These are phyloP conservation scores for Bombyx mori DNA, from an alignment of 1,140 invertebrate species.

Conservation along the genomic window ASM3026992v2 NC_085115.1:11725001-11725500, in stretches of 20 bases:
- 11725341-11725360: no score
- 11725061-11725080: conserved; percentile 97
- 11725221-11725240: conserved; percentile 90
- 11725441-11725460: no score
- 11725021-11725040: conserved; percentile 95
- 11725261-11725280: conserved; percentile 90
- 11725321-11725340: conserved; percentile 47
- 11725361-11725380: no score
- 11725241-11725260: conserved; percentile 92
- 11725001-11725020: conserved; percentile 91
- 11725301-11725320: conserved; percentile 75
- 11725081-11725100: conserved; percentile 89
- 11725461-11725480: no score
- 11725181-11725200: conserved; percentile 92
- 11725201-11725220: conserved; percentile 92
- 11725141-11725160: conserved; percentile 91
- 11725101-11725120: conserved; percentile 82
- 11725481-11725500: no score
- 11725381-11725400: no score
- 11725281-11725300: conserved; percentile 87
- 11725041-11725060: conserved; percentile 95
- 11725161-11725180: conserved; percentile 90
- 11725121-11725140: conserved; percentile 91
- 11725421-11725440: no score
- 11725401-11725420: no score